Evolutionary conservation across 2,113 vertebrate species (phyloP), one percentile per base, ranked within the genome.

Genomic region (Leptocoma aspasia): DNA sequence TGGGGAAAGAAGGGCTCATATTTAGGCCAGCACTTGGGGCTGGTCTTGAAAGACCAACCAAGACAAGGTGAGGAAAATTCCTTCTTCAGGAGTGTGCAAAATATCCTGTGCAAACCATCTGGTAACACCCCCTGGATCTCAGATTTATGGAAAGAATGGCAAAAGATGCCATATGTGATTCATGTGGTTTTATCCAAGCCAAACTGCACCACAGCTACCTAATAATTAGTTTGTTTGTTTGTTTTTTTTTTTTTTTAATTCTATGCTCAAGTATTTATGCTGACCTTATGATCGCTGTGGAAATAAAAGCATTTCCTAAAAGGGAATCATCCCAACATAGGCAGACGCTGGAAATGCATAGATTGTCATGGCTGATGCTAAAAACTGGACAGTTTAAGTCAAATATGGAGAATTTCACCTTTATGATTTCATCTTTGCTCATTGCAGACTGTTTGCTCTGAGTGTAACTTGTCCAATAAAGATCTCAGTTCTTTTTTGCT

Each of bases 171-270:
- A 16, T 5, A 3, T 22, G 24, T 19, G 9, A 73, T 56, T 70
- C 9, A 4, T 6, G 39, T 11, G 10, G 33, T 23, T 85, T 71
- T 52, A 60, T 54, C 60, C 30, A 54, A 42, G 26, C 5, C 13
- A 63, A 63, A 23, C 54, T 64, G 68, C 59, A 52, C 4, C 26
- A 57, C 42, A 27, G 3, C 12, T 39, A 19, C 18, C 8, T 54
- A 33, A 33, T 0, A 2, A 42, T 44, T 19, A 27, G 4, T n/a
- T n/a, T n/a, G n/a, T n/a, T n/a, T n/a, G n/a, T n/a, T n/a, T n/a
- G 7, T 1, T 0, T 1, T 5, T 35, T 27, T 1, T 4, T 35
- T 27, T 2, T 35, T 45, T n/a, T 15, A 17, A 8, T 65, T 41
- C 11, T 19, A 5, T 31, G 17, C 11, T 86, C 6, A 35, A 39